Conservation (phyloP, 2,888 invertebrate species). For the Eristalinus sepulchralis region DNA sequence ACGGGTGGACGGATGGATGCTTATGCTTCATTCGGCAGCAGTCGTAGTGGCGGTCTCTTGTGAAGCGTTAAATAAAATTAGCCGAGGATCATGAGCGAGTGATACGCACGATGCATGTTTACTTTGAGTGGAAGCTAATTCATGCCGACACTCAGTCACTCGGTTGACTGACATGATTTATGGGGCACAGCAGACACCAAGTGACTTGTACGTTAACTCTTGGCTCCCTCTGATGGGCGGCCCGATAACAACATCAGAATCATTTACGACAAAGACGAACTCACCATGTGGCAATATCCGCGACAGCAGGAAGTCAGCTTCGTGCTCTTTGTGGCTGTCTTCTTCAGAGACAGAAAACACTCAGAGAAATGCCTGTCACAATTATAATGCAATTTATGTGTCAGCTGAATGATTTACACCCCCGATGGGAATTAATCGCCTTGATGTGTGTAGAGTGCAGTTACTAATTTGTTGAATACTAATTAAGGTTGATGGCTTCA, state of each 20-base stretch:
- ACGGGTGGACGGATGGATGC: slow-evolving; percentile 46
- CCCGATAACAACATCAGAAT: slow-evolving; percentile 49
- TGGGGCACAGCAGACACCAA: slow-evolving; percentile 18
- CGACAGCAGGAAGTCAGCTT: slow-evolving; percentile 60
- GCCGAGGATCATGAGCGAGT: slow-evolving; percentile 56
- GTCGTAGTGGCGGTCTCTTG: slow-evolving; percentile 46
- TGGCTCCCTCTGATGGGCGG: slow-evolving; percentile 30
- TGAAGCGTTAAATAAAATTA: slow-evolving; percentile 51
- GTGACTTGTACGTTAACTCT: slow-evolving; percentile 26
- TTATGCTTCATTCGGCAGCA: slow-evolving; percentile 49
- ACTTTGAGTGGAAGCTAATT: slow-evolving; percentile 68
- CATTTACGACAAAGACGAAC: slow-evolving; percentile 42
- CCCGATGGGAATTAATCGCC: slow-evolving; percentile 14
- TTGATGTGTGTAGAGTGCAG: slow-evolving; percentile 22
- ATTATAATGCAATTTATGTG: slow-evolving; percentile 62
- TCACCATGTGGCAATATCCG: slow-evolving; percentile 29
- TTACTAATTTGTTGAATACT: slow-evolving; percentile 33
- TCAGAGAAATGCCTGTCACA: slow-evolving; percentile 43
- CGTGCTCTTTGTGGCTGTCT: slow-evolving; percentile 10
- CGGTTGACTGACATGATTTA: slow-evolving; percentile 67
- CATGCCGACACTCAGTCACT: slow-evolving; percentile 69
- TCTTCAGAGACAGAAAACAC: neutral
- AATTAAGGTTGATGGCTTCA: slow-evolving; percentile 44
- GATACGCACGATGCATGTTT: slow-evolving; percentile 63
- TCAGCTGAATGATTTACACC: slow-evolving; percentile 52